Evolutionary conservation across 30 jellyfish, hydroid and myxozoan species (phyloP).

Genomic region (Nemopilema nomurai): DNA sequence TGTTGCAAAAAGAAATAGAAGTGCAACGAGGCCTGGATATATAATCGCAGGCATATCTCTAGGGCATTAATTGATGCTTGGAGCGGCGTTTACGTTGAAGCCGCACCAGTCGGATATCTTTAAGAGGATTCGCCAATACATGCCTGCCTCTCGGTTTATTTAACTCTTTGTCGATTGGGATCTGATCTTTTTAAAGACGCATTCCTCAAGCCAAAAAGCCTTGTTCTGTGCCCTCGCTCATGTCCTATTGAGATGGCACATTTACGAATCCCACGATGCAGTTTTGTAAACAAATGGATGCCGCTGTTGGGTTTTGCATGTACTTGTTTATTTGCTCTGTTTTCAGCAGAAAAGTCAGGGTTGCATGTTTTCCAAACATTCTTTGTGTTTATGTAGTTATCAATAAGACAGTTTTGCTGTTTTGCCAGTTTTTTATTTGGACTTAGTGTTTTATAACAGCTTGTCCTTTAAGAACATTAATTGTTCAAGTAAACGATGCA

Average conservation of each 20-base stretch:
- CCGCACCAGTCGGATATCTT: neutral
- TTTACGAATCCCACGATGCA: neutral
- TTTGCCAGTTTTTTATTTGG: neutral
- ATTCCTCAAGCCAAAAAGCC: neutral
- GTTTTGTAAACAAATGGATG: neutral
- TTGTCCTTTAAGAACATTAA: no score
- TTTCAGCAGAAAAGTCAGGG: neutral
- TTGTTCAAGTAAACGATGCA: no score
- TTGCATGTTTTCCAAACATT: neutral
- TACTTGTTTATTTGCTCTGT: neutral
- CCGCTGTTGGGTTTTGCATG: neutral
- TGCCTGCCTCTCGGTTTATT: neutral
- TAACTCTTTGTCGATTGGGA: neutral
- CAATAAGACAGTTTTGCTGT: neutral
- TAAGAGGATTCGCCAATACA: neutral
- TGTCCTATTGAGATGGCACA: no score
- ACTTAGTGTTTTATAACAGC: no score
- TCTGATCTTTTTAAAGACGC: neutral
- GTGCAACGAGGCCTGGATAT: no score
- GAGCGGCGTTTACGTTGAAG: no score
- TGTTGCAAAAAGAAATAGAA: no score
- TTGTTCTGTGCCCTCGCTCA: neutral
- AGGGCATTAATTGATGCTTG: no score
- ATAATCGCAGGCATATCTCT: no score
- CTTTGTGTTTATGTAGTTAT: neutral